phyloP scores from a whole-genome alignment of 2,888 invertebrate genomes.

The Ormyrus labotus region DNA sequence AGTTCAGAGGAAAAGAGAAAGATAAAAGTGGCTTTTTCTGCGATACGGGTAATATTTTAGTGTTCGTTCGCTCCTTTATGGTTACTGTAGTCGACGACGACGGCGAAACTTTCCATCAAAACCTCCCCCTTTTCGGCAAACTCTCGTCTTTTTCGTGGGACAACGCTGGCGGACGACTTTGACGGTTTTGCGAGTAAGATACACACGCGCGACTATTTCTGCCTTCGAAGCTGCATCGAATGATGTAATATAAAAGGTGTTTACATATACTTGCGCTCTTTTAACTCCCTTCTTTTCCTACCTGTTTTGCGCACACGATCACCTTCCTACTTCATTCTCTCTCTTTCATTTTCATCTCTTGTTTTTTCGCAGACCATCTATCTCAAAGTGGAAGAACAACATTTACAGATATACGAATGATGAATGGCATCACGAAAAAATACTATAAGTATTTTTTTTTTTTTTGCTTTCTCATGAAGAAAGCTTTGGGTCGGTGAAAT shows the following conservation, averaged over 20 bases:
- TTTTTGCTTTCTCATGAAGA: too few relatives aligned
- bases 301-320: not conserved
- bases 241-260: conserved; percentile 55
- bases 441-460: not conserved
- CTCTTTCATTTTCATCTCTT: conserved; percentile 6
- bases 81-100: conserved; percentile 54
- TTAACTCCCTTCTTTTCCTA: conserved; percentile 8
- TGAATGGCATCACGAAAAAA: conserved; percentile 19
- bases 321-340: not conserved
- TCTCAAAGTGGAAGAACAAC: conserved; percentile 23
- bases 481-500: too few relatives aligned
- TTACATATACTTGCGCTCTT: conserved; percentile 52
- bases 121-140: not conserved
- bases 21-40: conserved; percentile 65
- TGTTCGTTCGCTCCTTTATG: conserved; percentile 60
- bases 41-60: conserved; percentile 69
- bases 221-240: conserved; percentile 31
- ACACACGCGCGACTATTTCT: conserved; percentile 36
- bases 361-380: conserved; percentile 9
- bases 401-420: conserved; percentile 26
- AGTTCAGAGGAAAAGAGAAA: conserved; percentile 62
- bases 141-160: conserved; percentile 24
- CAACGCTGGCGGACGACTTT: conserved; percentile 54
- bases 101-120: conserved; percentile 65
- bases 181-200: conserved; percentile 57